Evolutionary conservation across 2,888 invertebrate genomes (phyloP).

Genomic region (Drosophila lacicola): DNA sequence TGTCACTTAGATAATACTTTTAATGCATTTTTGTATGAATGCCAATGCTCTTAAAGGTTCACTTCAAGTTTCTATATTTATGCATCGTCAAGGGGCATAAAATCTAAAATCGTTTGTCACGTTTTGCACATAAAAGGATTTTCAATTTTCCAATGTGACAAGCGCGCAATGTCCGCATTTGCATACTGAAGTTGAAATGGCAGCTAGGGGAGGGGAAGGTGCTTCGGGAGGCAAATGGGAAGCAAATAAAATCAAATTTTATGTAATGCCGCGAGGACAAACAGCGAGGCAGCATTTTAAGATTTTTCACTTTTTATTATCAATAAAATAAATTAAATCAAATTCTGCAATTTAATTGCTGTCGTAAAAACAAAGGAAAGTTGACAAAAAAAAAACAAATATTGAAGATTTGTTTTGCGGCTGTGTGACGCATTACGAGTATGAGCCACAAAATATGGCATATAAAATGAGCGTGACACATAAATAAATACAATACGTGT

Average conservation of each 20-base stretch:
- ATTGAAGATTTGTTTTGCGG: conserved; percentile 31
- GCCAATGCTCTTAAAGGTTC: conserved; percentile 33
- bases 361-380: conserved; percentile 63
- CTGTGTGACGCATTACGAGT: conserved; percentile 30
- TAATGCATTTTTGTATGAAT: conserved; percentile 6
- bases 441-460: conserved; percentile 53
- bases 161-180: conserved; percentile 61
- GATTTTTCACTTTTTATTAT: conserved; percentile 66
- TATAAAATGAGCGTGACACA: conserved; percentile 2
- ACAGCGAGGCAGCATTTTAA: conserved; percentile 45
- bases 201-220: conserved; percentile 6
- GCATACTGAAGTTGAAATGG: conserved; percentile 55
- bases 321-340: conserved; percentile 80
- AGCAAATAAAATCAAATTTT: conserved; percentile 71
- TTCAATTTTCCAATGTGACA: conserved; percentile 77
- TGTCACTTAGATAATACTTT: conserved; percentile 1
- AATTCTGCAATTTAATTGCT: conserved; percentile 75
- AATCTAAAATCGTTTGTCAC: conserved; percentile 73
- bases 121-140: conserved; percentile 78
- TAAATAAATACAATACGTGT: conserved; percentile 12
- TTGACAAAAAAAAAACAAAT: conserved; percentile 2
- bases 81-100: conserved; percentile 51
- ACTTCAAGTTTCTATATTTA: conserved; percentile 46
- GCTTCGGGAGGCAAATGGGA: conserved; percentile 15
- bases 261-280: conserved; percentile 51